Evolutionary conservation across 2,888 invertebrate species (phyloP).

Genomic region (Entomobrya proxima): DNA sequence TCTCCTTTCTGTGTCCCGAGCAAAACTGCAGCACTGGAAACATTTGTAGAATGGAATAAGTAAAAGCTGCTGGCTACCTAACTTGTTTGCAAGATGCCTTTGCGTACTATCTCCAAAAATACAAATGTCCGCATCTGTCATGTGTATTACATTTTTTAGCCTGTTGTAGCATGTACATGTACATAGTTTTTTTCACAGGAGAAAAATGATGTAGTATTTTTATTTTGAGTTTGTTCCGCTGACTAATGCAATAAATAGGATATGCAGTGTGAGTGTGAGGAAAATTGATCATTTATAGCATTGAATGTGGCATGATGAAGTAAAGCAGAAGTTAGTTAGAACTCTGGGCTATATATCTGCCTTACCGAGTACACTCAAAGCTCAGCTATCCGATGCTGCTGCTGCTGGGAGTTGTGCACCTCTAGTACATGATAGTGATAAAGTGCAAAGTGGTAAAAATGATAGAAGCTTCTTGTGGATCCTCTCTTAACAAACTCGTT

Average conservation of each 20-base stretch:
- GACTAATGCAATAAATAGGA: slow-evolving; percentile 7
- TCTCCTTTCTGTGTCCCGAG: neutral
- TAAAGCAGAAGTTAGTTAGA: slow-evolving; percentile 51
- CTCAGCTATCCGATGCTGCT: neutral
- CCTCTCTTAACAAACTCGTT: neutral
- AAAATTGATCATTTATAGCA: slow-evolving; percentile 60
- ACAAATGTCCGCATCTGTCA: no score
- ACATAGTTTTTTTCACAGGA: neutral
- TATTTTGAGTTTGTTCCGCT: neutral
- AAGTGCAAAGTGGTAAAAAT: slow-evolving; percentile 29
- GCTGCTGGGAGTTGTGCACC: neutral
- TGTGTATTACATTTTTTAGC: no score
- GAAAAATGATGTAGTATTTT: slow-evolving; percentile 41
- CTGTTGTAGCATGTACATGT: neutral
- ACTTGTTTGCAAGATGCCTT: no score
- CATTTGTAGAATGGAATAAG: no score
- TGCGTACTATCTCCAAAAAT: no score
- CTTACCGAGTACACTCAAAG: no score
- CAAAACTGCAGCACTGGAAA: neutral
- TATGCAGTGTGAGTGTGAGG: no score
- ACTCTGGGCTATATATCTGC: no score
- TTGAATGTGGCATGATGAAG: slow-evolving; percentile 38
- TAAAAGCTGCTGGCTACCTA: no score
- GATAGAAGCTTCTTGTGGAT: neutral
- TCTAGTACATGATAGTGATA: slow-evolving; percentile 10